Conservation (phyloP, 1,140 invertebrate genomes). For the Pectinophora gossypiella region DNA sequence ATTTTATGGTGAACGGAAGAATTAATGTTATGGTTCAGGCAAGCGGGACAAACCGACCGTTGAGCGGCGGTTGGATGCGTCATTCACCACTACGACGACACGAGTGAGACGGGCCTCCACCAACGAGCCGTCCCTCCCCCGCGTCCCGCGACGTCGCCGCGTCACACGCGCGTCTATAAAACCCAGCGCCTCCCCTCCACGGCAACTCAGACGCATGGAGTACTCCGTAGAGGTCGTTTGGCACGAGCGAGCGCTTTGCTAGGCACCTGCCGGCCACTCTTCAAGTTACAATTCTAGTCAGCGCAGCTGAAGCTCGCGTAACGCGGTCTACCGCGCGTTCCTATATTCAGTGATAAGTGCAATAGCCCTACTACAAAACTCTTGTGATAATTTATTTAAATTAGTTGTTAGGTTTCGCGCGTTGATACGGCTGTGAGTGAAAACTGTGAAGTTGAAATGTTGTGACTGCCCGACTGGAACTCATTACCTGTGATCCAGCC, state of each 20-base stretch:
- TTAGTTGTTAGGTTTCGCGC: slow-evolving; percentile 66
- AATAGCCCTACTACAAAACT: slow-evolving; percentile 71
- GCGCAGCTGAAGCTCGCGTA: slow-evolving; percentile 65
- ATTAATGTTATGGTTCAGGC: slow-evolving; percentile 28
- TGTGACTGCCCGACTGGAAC: slow-evolving; percentile 73
- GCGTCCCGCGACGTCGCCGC: slow-evolving; percentile 37
- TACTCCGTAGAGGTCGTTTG: slow-evolving; percentile 77
- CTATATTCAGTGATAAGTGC: slow-evolving; percentile 75
- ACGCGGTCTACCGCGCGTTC: slow-evolving; percentile 72
- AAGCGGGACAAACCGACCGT: slow-evolving; percentile 52
- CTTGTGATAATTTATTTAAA: slow-evolving; percentile 76
- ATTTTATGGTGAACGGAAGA: slow-evolving; percentile 9
- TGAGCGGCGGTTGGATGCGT: slow-evolving; percentile 47
- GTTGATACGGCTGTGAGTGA: slow-evolving; percentile 71
- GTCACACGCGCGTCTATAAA: slow-evolving; percentile 74
- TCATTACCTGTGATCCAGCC: slow-evolving; percentile 66
- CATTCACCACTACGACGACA: slow-evolving; percentile 45
- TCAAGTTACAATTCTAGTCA: slow-evolving; percentile 74
- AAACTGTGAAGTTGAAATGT: slow-evolving; percentile 67
- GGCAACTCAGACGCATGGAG: slow-evolving; percentile 75
- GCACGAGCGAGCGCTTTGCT: slow-evolving; percentile 76
- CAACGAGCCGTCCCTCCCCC: too few relatives aligned
- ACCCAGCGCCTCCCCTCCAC: slow-evolving; percentile 62
- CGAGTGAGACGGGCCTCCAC: slow-evolving; percentile 41
- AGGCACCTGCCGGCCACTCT: slow-evolving; percentile 75